Evolutionary conservation across 2,113 vertebrate species (phyloP).

Genomic region (Dicerorhinus sumatrensis): DNA sequence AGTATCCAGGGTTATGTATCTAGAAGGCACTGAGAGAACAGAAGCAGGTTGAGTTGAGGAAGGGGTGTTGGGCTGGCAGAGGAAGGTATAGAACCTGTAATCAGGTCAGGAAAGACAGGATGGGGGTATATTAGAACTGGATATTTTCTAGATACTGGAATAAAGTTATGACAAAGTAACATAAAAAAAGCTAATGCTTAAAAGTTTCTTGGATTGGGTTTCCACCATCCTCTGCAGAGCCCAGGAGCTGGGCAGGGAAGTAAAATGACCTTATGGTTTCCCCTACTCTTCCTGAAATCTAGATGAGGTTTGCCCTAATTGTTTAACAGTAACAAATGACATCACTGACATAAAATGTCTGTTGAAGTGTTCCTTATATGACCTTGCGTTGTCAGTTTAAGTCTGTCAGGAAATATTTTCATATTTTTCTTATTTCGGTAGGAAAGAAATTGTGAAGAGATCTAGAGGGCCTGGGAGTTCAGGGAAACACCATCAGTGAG

Average conservation of each 20-base stretch:
- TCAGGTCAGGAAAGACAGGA: neutral
- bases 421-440: neutral
- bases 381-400: conserved; percentile 4
- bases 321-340: neutral
- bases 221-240: neutral
- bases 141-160: neutral
- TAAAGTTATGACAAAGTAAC: neutral
- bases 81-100: neutral
- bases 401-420: neutral
- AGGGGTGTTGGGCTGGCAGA: neutral
- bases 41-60: neutral
- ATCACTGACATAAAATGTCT: neutral
- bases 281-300: neutral
- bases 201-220: neutral
- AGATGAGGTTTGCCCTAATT: neutral
- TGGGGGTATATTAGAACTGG: neutral
- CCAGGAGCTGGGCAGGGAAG: neutral
- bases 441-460: neutral
- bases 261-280: neutral
- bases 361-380: neutral
- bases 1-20: neutral
- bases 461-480: neutral
- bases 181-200: neutral
- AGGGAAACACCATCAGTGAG: neutral
- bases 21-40: neutral